phyloP scores from a whole-genome alignment of 2,888 invertebrate genomes.

The Scelioninae gen. 2 region DNA sequence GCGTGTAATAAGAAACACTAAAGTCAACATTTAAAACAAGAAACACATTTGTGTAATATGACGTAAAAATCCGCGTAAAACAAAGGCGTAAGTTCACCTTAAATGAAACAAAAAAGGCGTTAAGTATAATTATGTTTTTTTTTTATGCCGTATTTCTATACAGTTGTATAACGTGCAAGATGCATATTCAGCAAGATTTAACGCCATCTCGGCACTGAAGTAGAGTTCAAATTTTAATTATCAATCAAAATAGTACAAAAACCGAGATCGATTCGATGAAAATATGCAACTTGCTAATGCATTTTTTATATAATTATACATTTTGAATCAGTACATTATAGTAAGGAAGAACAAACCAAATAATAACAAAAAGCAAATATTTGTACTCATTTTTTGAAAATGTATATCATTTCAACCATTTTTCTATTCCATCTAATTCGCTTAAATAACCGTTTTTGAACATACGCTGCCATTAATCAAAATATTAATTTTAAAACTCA shows the following conservation, averaged over 20 bases:
- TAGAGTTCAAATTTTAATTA: constrained; percentile 7
- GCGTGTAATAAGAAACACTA: not conserved
- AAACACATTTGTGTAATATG: constrained; percentile 25
- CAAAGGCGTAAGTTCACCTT: constrained; percentile 39
- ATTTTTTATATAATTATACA: constrained; percentile 1
- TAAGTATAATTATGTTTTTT: constrained; percentile 44
- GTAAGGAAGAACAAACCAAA: not conserved
- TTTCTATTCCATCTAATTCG: too few relatives aligned
- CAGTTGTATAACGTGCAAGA: constrained; percentile 31
- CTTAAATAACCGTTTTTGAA: too few relatives aligned
- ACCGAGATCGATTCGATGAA: too few relatives aligned
- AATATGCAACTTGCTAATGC: constrained; percentile 2
- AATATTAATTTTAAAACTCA: too few relatives aligned
- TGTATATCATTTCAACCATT: too few relatives aligned
- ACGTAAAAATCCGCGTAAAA: constrained; percentile 31
- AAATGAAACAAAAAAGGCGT: constrained; percentile 9
- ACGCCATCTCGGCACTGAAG: not conserved
- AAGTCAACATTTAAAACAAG: constrained; percentile 10
- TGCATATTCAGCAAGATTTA: constrained; percentile 7
- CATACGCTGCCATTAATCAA: too few relatives aligned
- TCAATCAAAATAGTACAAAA: too few relatives aligned
- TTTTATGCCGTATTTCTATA: constrained; percentile 23
- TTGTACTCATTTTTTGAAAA: too few relatives aligned
- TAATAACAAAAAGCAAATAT: not conserved
- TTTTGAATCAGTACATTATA: too few relatives aligned